These are phyloP conservation scores for Clarias macrocephalus DNA, from an alignment of 2,113 vertebrate genomes.

Conservation along the genomic window DNA sequence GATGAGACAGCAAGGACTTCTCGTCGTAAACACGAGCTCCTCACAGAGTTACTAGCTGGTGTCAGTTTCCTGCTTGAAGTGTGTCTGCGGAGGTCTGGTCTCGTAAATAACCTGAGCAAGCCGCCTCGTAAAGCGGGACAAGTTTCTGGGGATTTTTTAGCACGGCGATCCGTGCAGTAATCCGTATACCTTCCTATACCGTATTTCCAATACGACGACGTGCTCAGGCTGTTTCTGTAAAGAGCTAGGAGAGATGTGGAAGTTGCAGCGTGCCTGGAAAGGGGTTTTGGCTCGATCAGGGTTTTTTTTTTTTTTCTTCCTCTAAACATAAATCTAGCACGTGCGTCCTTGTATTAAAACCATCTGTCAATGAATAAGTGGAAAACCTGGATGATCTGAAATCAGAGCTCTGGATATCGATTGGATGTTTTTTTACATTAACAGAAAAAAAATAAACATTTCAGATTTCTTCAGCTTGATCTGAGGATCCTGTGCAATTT, in stretches of 20 bases:
- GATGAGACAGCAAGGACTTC: neutral
- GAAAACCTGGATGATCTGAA: neutral
- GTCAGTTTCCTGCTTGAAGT: slow-evolving; percentile 48
- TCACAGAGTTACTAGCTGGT: slow-evolving; percentile 49
- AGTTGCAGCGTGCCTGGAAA: neutral
- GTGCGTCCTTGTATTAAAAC: neutral
- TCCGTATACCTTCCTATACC: neutral
- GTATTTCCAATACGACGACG: neutral
- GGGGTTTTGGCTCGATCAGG: neutral
- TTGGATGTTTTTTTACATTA: neutral
- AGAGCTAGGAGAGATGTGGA: neutral
- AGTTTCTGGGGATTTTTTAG: slow-evolving; percentile 15
- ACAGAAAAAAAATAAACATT: neutral
- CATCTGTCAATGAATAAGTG: neutral
- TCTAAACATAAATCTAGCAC: neutral
- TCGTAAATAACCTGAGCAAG: slow-evolving; percentile 48
- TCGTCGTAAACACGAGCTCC: slow-evolving; percentile 48
- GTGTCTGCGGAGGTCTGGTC: slow-evolving; percentile 16
- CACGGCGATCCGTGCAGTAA: neutral
- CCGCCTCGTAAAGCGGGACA: slow-evolving; percentile 44
- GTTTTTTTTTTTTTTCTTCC: neutral
- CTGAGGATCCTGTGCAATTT: no score
- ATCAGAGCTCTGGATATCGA: neutral
- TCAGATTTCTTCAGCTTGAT: neutral
- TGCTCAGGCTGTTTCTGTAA: neutral